Evolutionary conservation across 2,113 vertebrate genomes (phyloP), one percentile per base, ranked within the genome.

Genomic region (Cyprinodon variegatus): DNA sequence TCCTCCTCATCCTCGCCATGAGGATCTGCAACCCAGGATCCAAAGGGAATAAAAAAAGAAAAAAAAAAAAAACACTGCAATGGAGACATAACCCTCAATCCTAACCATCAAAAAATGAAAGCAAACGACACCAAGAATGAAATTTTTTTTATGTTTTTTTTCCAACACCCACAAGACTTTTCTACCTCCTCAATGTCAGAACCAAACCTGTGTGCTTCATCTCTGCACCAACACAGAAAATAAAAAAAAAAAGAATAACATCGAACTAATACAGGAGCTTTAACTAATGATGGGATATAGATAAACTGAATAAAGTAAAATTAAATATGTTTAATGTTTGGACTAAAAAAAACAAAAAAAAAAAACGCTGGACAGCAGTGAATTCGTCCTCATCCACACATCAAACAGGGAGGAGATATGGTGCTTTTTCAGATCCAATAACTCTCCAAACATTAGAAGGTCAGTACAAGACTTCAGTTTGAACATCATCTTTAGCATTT

Each of bases 1-100:
- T 71, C 81, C 81, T 77, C 81, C 81, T 79, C 50, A 57, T 57
- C 72, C 82, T 85, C 63, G 77, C 89, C 78, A 88, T 36, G 68
- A 91, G 89, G 88, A 91, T 86, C 88, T 82, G 82, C 86, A 86
- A 82, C 79, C 74, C 69, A 90, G 77, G 87, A 82, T 88, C 85
- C 87, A 81, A 79, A 78, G 84, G 86, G 84, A 5, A 17, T 11
- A 68, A 50, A 61, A 36, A 38, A 68, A 50, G 45, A 17, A 38
- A 53, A 37, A 22, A 79, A 79, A 89, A 72, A 68, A 62, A 79
- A 72, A 64, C 45, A 79, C 11, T 0, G 81, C 73, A 74, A 79
- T 72, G 61, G 59, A 83, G 82, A 78, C 50, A 60, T 48, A 76
- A 74, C 74, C 74, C 74, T 70, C 41, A 73, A 57, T 71, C 36